Evolutionary conservation across 2,797 vertebrate genomes (phyloP), one percentile per base, ranked within the genome.

Genomic region (Phrynocephalus forsythii): DNA sequence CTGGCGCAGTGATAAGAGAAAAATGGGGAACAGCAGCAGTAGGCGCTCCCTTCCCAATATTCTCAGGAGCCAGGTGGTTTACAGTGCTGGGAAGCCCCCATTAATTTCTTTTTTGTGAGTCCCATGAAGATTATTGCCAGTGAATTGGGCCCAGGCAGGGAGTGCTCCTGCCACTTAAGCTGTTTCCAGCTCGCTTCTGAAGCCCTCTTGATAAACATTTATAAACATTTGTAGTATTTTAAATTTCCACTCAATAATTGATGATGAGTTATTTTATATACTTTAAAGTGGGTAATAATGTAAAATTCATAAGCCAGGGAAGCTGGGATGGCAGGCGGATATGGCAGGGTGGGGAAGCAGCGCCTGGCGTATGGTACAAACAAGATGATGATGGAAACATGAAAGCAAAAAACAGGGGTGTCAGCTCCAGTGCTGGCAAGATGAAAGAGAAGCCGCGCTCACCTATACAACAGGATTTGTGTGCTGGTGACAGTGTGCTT

Each of bases 181-280:
- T 94, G 85, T 1, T 82, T 86, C 91, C 91, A 81, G 71, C 93
- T 95, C 86, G 2, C 94, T 94, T 91, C 93, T 93, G 93, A 95
- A 95, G 95, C 94, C 94, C 94, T 94, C 95, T 95, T 95, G 94
- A 95, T 95, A 96, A 96, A 96, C 95, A 96, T 95, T 96, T 96
- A 96, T 95, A 95, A 96, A 96, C 94, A 95, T 96, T 96, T 96
- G 95, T 96, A 92, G 94, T 95, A 94, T 95, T 95, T 95, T 95
- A 96, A 95, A 95, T 94, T 94, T 80, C 91, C 92, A 89, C 93
- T 96, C 90, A 95, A 95, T 96, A 96, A 95, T 96, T 96, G 93
- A 96, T 93, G 94, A 93, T 56, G 91, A 94, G 93, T 95, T 95
- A 95, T 95, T 96, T 95, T 96, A 94, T 94, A 95, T 95, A 93